Base-by-base conservation (phyloP, 1,140 invertebrate species). In the Cyclina sinensis region DNA sequence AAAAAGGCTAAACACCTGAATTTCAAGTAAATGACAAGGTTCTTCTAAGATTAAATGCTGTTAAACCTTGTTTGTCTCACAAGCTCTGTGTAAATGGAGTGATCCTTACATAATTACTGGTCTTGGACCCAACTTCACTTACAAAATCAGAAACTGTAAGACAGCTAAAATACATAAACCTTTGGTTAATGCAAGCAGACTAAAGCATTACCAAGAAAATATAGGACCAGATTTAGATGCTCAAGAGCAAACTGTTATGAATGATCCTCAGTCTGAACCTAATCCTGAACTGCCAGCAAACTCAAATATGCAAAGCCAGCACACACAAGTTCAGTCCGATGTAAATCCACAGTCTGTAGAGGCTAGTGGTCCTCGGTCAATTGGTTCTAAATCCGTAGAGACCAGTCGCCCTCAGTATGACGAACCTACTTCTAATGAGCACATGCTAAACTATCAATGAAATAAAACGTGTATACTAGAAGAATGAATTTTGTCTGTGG, bases 11-110 rank as follows among this genome's bases (percentile, higher is more conserved):
- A 86, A 65, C 18, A 3, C 84, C 84, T 24, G 39, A 62, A 24
- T 86, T 76, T 39, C n/a, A 76, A 46, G 57, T 86, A 32, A 43
- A 57, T 76, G 84, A 86, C 30, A 39, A 39, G 27, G 84, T 86
- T 0, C 51, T 86, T 14, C 24, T 86, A 11, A 57, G 27, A n/a
- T n/a, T n/a, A 21, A 46, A 86, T 57, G 57, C 48, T 14, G 73
- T 51, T 9, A 62, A 76, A 39, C 27, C 16, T 30, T 70, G 84
- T 5, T 46, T 59, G 21, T 86, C 73, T 27, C 37, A 73, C 5
- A 86, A 86, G 46, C 51, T 86, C 24, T 0, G 24, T 4, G 39
- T 0, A 86, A 86, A 46, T 86, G 84, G 84, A n/a, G 1, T 54
- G 84, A 51, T 0, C 84, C 84, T 16, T 86, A 86, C 35, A 11